Evolutionary conservation across 2,888 invertebrate species (phyloP).

Genomic region (Euplexia lucipara): DNA sequence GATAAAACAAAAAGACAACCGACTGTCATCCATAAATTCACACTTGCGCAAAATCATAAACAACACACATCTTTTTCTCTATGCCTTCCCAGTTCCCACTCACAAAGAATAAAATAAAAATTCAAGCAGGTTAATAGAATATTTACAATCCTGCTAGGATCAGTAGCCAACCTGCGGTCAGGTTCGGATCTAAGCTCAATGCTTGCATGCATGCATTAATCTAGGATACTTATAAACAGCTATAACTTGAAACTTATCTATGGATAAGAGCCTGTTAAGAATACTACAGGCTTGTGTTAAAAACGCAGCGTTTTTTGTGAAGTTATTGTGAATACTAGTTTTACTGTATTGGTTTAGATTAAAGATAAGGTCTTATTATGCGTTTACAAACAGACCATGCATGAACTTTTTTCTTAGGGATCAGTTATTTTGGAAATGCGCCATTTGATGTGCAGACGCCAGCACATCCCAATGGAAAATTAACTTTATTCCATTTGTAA

Average conservation of each 20-base stretch:
- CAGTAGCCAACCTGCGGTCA: conserved; percentile 45
- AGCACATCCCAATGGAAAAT: too few species aligned
- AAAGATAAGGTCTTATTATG: background rate
- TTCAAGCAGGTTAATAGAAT: conserved; percentile 40
- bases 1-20: background rate
- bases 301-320: conserved; percentile 32
- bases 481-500: too few species aligned
- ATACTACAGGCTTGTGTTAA: conserved; percentile 16
- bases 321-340: background rate
- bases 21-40: conserved; percentile 9
- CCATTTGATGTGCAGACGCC: too few species aligned
- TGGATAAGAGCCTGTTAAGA: conserved; percentile 46
- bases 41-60: conserved; percentile 33
- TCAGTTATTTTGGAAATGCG: too few species aligned
- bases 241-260: conserved; percentile 61
- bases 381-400: background rate
- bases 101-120: conserved; percentile 41
- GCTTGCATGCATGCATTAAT: conserved; percentile 69
- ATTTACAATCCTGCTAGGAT: conserved; percentile 45
- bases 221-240: conserved; percentile 69
- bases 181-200: conserved; percentile 47
- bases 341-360: background rate
- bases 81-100: background rate
- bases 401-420: too few species aligned
- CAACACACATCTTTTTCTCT: conserved; percentile 6